Evolutionary conservation across 1,140 invertebrate species (phyloP).

Genomic region (Globodera ellingtonae): DNA sequence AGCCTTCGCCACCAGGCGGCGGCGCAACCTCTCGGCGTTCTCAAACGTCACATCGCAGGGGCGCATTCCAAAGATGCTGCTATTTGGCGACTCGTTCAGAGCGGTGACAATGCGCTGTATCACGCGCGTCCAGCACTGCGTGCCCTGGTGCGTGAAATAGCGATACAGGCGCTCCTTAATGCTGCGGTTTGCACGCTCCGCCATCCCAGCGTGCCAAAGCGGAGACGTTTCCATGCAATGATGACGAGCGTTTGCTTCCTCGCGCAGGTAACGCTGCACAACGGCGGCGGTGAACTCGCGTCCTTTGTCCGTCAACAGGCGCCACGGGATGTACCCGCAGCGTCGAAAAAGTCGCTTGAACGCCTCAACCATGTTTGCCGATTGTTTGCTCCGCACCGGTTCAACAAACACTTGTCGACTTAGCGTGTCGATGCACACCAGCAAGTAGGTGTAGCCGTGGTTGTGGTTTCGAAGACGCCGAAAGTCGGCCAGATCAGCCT

Average conservation of each 20-base stretch:
- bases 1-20: neutral
- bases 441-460: slow-evolving; percentile 30
- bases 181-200: slow-evolving; percentile 42
- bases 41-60: slow-evolving; percentile 34
- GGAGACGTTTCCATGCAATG: slow-evolving; percentile 32
- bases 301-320: slow-evolving; percentile 38
- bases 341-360: slow-evolving; percentile 29
- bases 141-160: slow-evolving; percentile 45
- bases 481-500: slow-evolving; percentile 37
- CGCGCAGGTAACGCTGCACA: slow-evolving; percentile 34
- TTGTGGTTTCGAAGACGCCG: slow-evolving; percentile 6
- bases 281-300: slow-evolving; percentile 25
- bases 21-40: slow-evolving; percentile 11
- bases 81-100: slow-evolving; percentile 34
- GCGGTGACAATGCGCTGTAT: slow-evolving; percentile 36
- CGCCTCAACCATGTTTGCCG: slow-evolving; percentile 28
- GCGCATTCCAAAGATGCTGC: slow-evolving; percentile 31
- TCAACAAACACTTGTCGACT: slow-evolving; percentile 37
- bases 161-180: slow-evolving; percentile 34
- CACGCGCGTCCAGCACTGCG: slow-evolving; percentile 38
- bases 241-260: slow-evolving; percentile 29
- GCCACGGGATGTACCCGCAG: slow-evolving; percentile 16
- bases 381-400: slow-evolving; percentile 30
- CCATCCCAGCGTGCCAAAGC: slow-evolving; percentile 40
- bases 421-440: slow-evolving; percentile 40